Percentiles rank a stretch among this genome's conserved stretches.
These are phyloP conservation scores for Mus pahari DNA, from an alignment of 2,113 vertebrate genomes.

Conservation along the genomic window DNA sequence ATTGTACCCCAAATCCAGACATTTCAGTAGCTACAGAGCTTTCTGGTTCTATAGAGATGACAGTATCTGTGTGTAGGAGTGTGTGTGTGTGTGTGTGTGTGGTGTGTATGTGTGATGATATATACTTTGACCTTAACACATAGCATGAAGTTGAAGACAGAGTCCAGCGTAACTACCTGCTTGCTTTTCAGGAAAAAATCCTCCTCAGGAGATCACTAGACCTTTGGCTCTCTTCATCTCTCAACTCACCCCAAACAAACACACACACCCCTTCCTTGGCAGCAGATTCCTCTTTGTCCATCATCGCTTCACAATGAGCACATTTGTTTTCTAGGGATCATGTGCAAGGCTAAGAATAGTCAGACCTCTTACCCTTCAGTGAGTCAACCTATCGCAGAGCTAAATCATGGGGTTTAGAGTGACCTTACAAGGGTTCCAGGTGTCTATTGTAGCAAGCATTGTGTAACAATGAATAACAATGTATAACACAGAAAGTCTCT, in stretches of 20 bases:
- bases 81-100: neutral
- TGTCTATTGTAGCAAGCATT: neutral
- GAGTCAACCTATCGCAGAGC: neutral
- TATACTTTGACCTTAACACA: conserved; percentile 23
- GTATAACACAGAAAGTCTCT: neutral
- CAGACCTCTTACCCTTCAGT: conserved; percentile 9
- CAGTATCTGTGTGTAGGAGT: neutral
- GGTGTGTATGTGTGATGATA: neutral
- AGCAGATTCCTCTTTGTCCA: conserved; percentile 67
- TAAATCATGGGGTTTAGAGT: neutral
- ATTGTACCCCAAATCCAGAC: conserved; percentile 28
- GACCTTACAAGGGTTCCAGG: neutral
- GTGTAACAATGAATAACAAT: too few relatives aligned
- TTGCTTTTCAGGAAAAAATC: conserved; percentile 33
- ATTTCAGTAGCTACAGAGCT: conserved; percentile 22
- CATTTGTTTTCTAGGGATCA: conserved; percentile 63
- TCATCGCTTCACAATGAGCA: conserved; percentile 71
- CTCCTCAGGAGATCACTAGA: conserved; percentile 1
- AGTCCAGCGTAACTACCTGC: neutral
- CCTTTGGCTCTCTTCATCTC: conserved; percentile 8
- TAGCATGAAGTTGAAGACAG: neutral
- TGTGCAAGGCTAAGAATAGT: conserved; percentile 57
- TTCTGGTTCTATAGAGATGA: conserved; percentile 41
- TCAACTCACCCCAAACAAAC: neutral
- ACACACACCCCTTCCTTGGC: conserved; percentile 31